Evolutionary conservation across 2,888 invertebrate species (phyloP).

Genomic region (Epistrophe grossulariae): DNA sequence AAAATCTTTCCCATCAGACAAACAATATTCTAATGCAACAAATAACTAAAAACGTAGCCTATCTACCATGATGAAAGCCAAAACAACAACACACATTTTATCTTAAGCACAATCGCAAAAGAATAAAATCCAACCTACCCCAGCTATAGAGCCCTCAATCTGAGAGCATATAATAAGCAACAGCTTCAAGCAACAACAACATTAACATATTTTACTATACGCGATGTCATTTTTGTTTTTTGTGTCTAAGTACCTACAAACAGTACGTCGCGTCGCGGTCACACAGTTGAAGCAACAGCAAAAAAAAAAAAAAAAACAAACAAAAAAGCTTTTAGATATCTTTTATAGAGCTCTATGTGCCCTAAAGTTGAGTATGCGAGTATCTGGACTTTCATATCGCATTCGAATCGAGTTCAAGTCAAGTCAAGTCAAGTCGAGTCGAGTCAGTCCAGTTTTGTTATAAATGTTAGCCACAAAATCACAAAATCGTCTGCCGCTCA

Average conservation of each 20-base stretch:
- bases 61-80: neutral
- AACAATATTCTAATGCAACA: constrained; percentile 9
- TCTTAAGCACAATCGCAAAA: constrained; percentile 7
- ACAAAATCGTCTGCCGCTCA: constrained; percentile 59
- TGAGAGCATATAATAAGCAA: constrained; percentile 9
- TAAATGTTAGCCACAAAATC: constrained; percentile 37
- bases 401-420: constrained; percentile 32
- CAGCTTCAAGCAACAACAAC: neutral
- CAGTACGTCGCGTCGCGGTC: neutral
- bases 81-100: constrained; percentile 5
- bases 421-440: constrained; percentile 20
- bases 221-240: neutral
- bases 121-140: neutral
- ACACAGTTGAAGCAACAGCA: constrained; percentile 11
- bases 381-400: constrained; percentile 67
- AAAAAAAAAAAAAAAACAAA: constrained; percentile 11
- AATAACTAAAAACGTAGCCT: neutral
- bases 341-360: constrained; percentile 43
- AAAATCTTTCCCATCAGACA: neutral
- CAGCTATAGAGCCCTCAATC: neutral
- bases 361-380: constrained; percentile 28
- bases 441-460: constrained; percentile 49
- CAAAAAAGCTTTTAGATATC: constrained; percentile 20
- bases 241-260: neutral
- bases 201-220: constrained; percentile 8